Percentiles rank a stretch among this genome's conserved stretches.
Evolutionary conservation across 2,113 vertebrate genomes (phyloP).

Genomic region (Barnardius zonarius): DNA sequence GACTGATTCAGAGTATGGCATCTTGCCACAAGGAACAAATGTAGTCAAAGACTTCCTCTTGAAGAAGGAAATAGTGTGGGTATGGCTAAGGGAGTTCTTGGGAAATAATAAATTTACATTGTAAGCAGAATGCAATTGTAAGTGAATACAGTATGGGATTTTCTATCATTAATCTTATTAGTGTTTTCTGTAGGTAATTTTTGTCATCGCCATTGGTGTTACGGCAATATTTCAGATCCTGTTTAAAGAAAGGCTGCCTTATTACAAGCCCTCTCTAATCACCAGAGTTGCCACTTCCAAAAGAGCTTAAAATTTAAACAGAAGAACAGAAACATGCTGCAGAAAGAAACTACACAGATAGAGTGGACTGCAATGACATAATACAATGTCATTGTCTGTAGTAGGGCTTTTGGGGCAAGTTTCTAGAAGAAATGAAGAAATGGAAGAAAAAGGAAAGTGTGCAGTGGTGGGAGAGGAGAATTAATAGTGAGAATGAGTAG

Average conservation of each 20-base stretch:
- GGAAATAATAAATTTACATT: background rate
- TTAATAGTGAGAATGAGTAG: background rate
- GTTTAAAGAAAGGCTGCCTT: background rate
- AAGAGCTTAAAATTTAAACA: background rate
- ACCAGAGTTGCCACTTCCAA: background rate
- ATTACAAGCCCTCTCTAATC: background rate
- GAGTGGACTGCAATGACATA: background rate
- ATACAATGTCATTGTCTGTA: background rate
- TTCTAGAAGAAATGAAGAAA: background rate
- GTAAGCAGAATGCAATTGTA: background rate
- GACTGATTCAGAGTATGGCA: background rate
- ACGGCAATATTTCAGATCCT: background rate
- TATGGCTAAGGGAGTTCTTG: background rate
- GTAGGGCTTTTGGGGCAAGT: background rate
- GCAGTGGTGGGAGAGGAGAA: background rate
- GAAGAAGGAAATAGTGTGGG: background rate
- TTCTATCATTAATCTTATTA: background rate
- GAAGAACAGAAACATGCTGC: background rate
- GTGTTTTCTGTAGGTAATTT: background rate
- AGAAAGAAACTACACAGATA: background rate
- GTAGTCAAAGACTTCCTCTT: background rate
- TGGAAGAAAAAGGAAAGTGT: background rate
- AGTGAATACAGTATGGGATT: background rate
- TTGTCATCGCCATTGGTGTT: background rate
- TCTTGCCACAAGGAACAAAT: background rate